These are phyloP conservation scores for Drosophila diplacantha DNA, from an alignment of 2,888 invertebrate genomes.

Conservation along the genomic window DNA sequence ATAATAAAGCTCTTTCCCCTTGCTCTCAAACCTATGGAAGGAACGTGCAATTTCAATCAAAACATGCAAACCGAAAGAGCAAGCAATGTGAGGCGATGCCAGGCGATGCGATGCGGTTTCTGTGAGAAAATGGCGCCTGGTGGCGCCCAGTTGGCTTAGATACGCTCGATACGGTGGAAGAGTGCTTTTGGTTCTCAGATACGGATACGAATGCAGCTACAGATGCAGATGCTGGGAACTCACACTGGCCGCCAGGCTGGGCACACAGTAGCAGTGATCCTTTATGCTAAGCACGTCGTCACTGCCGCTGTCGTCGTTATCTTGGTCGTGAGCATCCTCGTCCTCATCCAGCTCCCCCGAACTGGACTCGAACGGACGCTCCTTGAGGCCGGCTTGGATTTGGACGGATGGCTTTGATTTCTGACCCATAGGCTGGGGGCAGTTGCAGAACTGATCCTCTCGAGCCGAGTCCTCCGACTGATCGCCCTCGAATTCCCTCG, in stretches of 20 bases:
- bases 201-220: conserved; percentile 39
- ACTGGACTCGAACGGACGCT: conserved; percentile 51
- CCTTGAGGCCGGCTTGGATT: conserved; percentile 39
- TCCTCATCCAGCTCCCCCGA: conserved; percentile 52
- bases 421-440: conserved; percentile 50
- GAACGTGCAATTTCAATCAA: conserved; percentile 43
- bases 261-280: conserved; percentile 76
- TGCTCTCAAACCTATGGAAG: conserved; percentile 42
- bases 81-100: conserved; percentile 27
- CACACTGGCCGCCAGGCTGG: conserved; percentile 76
- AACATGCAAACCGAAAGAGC: conserved; percentile 54
- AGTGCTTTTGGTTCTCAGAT: conserved; percentile 30
- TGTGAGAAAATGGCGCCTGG: conserved; percentile 27
- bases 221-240: conserved; percentile 59
- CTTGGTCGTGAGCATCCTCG: conserved; percentile 50
- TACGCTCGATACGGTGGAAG: conserved; percentile 29
- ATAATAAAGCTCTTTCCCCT: conserved; percentile 38
- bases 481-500: conserved; percentile 70
- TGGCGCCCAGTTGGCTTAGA: conserved; percentile 38
- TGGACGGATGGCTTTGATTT: conserved; percentile 40
- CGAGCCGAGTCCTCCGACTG: conserved; percentile 14
- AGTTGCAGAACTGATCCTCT: conserved; percentile 73
- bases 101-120: conserved; percentile 26
- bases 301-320: conserved; percentile 61
- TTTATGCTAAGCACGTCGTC: conserved; percentile 75